phyloP scores from a whole-genome alignment of 53 echinoderm and acorn worm species.

The Arbacia lixula region DNA sequence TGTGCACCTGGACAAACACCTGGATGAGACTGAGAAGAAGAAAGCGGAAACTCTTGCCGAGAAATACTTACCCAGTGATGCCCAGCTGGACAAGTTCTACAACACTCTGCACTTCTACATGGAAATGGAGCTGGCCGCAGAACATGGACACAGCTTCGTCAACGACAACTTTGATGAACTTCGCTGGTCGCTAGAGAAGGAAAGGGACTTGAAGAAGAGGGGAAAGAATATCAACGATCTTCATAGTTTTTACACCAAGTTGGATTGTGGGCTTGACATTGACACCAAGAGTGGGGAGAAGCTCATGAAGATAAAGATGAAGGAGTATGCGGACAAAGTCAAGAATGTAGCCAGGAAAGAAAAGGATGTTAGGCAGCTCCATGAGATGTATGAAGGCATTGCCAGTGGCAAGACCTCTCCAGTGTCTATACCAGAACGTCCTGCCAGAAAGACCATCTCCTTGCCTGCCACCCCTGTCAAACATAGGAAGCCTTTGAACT shows the following conservation, averaged over 20 bases:
- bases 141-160: slow-evolving; percentile 52
- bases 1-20: slow-evolving; percentile 59
- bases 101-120: slow-evolving; percentile 68
- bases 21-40: slow-evolving; percentile 60
- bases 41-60: slow-evolving; percentile 49
- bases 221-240: slow-evolving; percentile 70
- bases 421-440: background rate
- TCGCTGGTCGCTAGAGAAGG: slow-evolving; percentile 63
- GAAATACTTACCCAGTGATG: slow-evolving; percentile 71
- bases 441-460: background rate
- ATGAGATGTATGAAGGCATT: slow-evolving; percentile 71
- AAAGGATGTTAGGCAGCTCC: slow-evolving; percentile 64
- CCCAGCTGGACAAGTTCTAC: slow-evolving; percentile 72
- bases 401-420: slow-evolving; percentile 64
- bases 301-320: slow-evolving; percentile 63
- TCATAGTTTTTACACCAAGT: slow-evolving; percentile 73
- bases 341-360: slow-evolving; percentile 64
- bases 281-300: slow-evolving; percentile 51
- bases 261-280: slow-evolving; percentile 65
- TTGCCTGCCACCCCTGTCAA: slow-evolving; percentile 41
- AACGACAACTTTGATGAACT: slow-evolving; percentile 53
- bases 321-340: slow-evolving; percentile 59
- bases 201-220: slow-evolving; percentile 64
- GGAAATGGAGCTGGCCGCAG: slow-evolving; percentile 74
- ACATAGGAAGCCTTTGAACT: slow-evolving; percentile 8